A percentile compares a stretch with the other conserved stretches of the same genome.
Evolutionary conservation across 1,140 invertebrate species (phyloP).

Genomic region (Drosophila obscura): DNA sequence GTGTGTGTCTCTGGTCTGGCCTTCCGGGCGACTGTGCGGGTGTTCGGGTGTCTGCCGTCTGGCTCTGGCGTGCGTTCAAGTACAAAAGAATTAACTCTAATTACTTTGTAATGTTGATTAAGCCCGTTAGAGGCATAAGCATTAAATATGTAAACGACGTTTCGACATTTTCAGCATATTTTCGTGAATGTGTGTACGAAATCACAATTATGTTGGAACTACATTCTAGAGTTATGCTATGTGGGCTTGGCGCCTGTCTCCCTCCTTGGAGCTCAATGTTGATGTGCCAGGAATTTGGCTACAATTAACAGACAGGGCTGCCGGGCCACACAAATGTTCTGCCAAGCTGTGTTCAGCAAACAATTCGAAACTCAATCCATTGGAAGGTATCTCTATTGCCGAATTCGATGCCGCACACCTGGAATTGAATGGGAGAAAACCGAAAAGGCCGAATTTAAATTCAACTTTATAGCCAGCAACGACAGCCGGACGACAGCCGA

Average conservation of each 20-base stretch:
- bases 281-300: conserved; percentile 32
- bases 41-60: too few species aligned
- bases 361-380: conserved; percentile 68
- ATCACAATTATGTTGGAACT: conserved; percentile 13
- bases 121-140: conserved; percentile 74
- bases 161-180: conserved; percentile 77
- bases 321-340: conserved; percentile 34
- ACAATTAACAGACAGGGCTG: conserved; percentile 17
- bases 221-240: conserved; percentile 25
- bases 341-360: conserved; percentile 6
- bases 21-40: neutral
- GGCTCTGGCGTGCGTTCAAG: conserved; percentile 46
- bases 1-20: too few species aligned
- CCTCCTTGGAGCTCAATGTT: neutral
- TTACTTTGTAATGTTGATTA: conserved; percentile 82
- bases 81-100: conserved; percentile 81
- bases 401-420: conserved; percentile 12
- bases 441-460: conserved; percentile 71
- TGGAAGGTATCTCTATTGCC: conserved; percentile 39
- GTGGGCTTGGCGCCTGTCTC: conserved; percentile 13
- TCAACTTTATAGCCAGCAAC: conserved; percentile 69
- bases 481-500: conserved; percentile 37
- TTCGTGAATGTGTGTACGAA: conserved; percentile 5
- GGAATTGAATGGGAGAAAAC: conserved; percentile 17
- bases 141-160: conserved; percentile 75